Base-by-base conservation (phyloP, 2,797 vertebrate species). In the Clangula hyemalis region DNA sequence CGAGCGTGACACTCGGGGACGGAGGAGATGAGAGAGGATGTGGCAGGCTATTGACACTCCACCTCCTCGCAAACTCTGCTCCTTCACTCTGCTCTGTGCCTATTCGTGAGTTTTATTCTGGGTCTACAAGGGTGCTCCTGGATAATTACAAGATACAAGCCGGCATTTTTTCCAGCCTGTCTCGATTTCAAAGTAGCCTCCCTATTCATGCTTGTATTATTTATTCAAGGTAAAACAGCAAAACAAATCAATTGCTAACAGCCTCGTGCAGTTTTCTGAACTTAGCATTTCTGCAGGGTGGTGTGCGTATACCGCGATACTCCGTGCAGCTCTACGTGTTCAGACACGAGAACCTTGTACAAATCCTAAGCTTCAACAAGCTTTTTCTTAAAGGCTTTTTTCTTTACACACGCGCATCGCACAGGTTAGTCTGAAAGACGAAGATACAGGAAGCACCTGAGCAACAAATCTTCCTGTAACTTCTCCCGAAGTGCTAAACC, bases 201-300 rank as follows among this genome's bases (percentile, higher is more conserved):
- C 38, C 38, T 80, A 45, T 76, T 87, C 56, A 1, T n/a, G 66
- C 34, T 81, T 86, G 87, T 78, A 78, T 51, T 93, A 68, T 89
- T 85, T 85, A 79, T 85, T 94, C 47, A 24, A 96, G 92, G 45
- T n/a, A 75, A 87, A 94, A 73, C 21, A 78, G 80, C 81, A 87
- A 96, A 96, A 96, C 91, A 90, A 93, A 94, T 85, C 58, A 78
- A 91, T 61, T 85, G 65, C 87, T 85, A 93, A 70, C 87, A 94
- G 89, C 64, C 70, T 66, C 45, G 36, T 92, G 45, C 87, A 77
- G 61, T 85, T 79, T 89, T 92, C 86, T 79, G 82, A 94, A 94
- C 88, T 71, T 87, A 84, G 80, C 57, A 49, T 92, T 93, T 92
- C 80, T 56, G 69, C 15, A 72, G 0, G 0, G 32, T 4, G 43